A percentile compares a stretch with the other conserved stretches of the same genome.
These are phyloP conservation scores for Labia minor DNA, from an alignment of 2,888 invertebrate genomes.

Conservation along the genomic window DNA sequence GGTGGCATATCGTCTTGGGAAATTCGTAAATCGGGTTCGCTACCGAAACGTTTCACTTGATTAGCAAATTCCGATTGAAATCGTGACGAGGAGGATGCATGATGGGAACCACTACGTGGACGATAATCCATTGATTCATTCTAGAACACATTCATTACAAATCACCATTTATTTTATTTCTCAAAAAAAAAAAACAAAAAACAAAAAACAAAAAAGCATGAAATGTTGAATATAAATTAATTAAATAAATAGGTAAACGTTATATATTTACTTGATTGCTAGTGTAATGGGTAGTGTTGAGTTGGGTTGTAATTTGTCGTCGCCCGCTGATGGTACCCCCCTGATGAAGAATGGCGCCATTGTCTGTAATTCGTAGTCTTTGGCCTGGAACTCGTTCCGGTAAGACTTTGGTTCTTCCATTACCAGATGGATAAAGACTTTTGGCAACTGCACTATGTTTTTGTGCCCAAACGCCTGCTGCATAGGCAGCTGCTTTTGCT, in stretches of 20 bases:
- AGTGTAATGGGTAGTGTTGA: too few species aligned
- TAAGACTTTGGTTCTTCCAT: conserved; percentile 45
- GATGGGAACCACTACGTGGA: conserved; percentile 27
- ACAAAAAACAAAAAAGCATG: too few species aligned
- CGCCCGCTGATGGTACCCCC: conserved; percentile 74
- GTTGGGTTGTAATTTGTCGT: conserved; percentile 35
- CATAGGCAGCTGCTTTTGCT: not conserved
- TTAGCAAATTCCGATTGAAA: conserved; percentile 34
- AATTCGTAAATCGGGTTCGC: conserved; percentile 57
- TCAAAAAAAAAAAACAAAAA: too few species aligned
- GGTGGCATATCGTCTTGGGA: conserved; percentile 32
- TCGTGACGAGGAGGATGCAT: conserved; percentile 26
- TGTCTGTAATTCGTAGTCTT: conserved; percentile 64
- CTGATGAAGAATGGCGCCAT: conserved; percentile 69
- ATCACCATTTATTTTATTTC: too few species aligned
- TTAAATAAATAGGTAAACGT: too few species aligned
- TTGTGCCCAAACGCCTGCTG: not conserved
- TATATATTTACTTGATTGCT: too few species aligned
- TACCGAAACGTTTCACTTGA: conserved; percentile 52
- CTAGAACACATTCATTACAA: too few species aligned
- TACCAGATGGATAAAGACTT: not conserved
- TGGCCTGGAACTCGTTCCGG: conserved; percentile 56
- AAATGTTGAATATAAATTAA: too few species aligned
- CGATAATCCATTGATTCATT: conserved; percentile 22
- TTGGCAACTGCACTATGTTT: not conserved